Evolutionary conservation across 2,797 vertebrate species (phyloP).

Genomic region (Sebastes nivosus): DNA sequence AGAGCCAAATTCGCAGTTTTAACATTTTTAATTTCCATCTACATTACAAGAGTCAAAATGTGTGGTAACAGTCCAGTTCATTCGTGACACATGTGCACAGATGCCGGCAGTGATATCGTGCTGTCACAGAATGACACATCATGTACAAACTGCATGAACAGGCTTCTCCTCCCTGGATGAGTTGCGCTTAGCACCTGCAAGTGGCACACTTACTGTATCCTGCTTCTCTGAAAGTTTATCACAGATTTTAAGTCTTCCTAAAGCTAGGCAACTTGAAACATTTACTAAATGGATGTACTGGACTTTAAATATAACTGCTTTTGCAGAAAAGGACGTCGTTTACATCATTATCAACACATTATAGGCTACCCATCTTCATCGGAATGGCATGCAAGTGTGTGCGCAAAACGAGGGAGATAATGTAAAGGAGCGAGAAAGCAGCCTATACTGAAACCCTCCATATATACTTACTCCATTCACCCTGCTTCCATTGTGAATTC

Average conservation of each 20-base stretch:
- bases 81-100: not conserved
- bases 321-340: not conserved
- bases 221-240: constrained; percentile 31
- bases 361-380: not conserved
- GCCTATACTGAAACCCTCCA: constrained; percentile 5
- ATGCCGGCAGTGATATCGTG: not conserved
- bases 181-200: not conserved
- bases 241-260: not conserved
- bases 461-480: constrained; percentile 8
- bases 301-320: not conserved
- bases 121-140: not conserved
- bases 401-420: not conserved
- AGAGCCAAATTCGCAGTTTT: not conserved
- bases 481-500: constrained; percentile 11
- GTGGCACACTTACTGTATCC: not conserved
- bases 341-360: not conserved
- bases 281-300: not conserved
- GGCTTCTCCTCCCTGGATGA: not conserved
- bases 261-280: not conserved
- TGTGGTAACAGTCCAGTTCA: not conserved
- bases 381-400: not conserved
- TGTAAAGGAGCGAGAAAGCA: not conserved
- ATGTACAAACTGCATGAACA: not conserved
- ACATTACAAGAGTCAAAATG: not conserved
- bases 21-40: not conserved